phyloP scores from a whole-genome alignment of 2,888 invertebrate species.

The Notocelia uddmanniana region DNA sequence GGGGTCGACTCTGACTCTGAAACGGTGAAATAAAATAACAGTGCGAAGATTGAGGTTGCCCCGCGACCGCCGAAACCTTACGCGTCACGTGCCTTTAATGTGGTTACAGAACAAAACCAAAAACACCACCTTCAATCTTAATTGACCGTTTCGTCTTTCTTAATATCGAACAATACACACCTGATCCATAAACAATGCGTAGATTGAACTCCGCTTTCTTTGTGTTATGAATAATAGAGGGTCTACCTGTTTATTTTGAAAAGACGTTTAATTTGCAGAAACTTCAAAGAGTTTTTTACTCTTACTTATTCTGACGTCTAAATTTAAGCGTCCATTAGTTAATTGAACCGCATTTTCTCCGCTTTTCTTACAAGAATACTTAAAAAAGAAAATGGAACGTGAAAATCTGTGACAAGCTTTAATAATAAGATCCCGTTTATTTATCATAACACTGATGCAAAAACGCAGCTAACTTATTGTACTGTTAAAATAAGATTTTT shows the following conservation, averaged over 20 bases:
- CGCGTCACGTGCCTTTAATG: slow-evolving; percentile 63
- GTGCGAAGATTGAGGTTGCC: slow-evolving; percentile 71
- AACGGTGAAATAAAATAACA: slow-evolving; percentile 81
- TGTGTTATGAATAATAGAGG: slow-evolving; percentile 43
- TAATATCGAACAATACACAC: slow-evolving; percentile 35
- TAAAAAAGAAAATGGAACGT: slow-evolving; percentile 38
- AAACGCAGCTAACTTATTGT: slow-evolving; percentile 1
- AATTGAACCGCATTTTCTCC: slow-evolving; percentile 56
- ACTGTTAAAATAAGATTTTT: too few species aligned
- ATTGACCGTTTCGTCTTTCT: slow-evolving; percentile 45
- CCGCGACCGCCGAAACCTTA: slow-evolving; percentile 55
- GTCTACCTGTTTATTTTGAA: slow-evolving; percentile 41
- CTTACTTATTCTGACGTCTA: slow-evolving; percentile 50
- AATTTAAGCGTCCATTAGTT: slow-evolving; percentile 57
- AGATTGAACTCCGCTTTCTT: slow-evolving; percentile 43
- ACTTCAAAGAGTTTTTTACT: slow-evolving; percentile 46
- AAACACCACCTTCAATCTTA: slow-evolving; percentile 23
- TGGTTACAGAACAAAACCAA: slow-evolving; percentile 57
- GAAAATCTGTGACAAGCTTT: slow-evolving; percentile 46
- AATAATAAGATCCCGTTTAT: slow-evolving; percentile 34
- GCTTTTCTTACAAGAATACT: slow-evolving; percentile 45
- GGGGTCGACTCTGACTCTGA: slow-evolving; percentile 80
- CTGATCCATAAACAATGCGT: slow-evolving; percentile 39
- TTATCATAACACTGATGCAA: slow-evolving; percentile 20
- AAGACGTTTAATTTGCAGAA: slow-evolving; percentile 45